phyloP scores from a whole-genome alignment of 2,113 vertebrate genomes.

The Cryptomyrus ogoouensis region DNA sequence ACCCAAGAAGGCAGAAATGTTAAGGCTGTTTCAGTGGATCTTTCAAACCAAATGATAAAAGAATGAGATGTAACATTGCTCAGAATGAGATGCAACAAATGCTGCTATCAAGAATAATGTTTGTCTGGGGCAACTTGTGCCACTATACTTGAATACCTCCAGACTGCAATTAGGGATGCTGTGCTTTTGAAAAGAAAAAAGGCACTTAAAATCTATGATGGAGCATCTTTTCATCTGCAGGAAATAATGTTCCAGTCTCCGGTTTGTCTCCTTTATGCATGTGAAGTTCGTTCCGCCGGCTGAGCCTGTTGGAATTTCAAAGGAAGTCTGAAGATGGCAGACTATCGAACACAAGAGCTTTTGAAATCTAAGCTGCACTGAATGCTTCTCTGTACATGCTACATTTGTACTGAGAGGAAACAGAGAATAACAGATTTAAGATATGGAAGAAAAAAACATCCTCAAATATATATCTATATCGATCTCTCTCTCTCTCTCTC shows the following conservation, averaged over 20 bases:
- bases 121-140: neutral
- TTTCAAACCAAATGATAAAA: neutral
- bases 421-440: neutral
- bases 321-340: neutral
- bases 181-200: neutral
- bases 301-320: neutral
- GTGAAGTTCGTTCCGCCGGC: neutral
- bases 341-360: slow-evolving; percentile 1
- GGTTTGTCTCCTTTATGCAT: neutral
- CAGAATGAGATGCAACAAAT: neutral
- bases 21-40: neutral
- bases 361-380: neutral
- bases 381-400: neutral
- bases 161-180: neutral
- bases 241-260: neutral
- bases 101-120: neutral
- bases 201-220: neutral
- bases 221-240: neutral
- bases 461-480: neutral
- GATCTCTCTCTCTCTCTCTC: no score
- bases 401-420: neutral
- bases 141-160: neutral
- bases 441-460: neutral
- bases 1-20: neutral
- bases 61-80: neutral